These are phyloP conservation scores for Gasterosteus aculeatus DNA, from an alignment of 2,113 vertebrate genomes.

Conservation along the genomic window DNA sequence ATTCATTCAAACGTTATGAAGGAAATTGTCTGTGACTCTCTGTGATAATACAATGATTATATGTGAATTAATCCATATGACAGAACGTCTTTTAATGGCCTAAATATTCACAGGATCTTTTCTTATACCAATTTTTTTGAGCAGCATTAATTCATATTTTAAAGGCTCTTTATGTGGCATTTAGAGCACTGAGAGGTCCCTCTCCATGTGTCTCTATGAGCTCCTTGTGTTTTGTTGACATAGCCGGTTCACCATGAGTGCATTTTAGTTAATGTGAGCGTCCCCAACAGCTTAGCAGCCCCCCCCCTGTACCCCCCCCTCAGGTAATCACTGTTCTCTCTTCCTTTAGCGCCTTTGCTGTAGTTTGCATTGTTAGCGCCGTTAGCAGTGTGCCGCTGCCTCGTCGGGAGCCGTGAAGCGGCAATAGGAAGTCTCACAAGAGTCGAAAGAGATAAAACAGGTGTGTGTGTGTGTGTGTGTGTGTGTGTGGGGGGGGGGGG, in stretches of 20 bases:
- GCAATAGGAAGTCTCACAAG: not conserved
- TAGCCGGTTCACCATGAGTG: not conserved
- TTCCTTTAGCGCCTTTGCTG: not conserved
- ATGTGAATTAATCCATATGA: not conserved
- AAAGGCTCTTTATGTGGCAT: not conserved
- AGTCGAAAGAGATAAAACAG: not conserved
- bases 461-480: not conserved
- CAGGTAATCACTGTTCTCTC: not conserved
- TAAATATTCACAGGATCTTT: not conserved
- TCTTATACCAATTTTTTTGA: not conserved
- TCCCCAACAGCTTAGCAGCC: not conserved
- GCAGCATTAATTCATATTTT: not conserved
- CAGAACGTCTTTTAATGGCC: not conserved
- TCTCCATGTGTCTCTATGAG: not conserved
- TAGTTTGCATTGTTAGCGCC: not conserved
- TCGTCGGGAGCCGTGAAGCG: not conserved
- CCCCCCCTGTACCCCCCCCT: not conserved
- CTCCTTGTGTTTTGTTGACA: not conserved
- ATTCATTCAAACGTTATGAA: no score
- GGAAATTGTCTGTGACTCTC: not conserved
- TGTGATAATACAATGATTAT: not conserved
- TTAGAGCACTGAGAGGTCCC: not conserved
- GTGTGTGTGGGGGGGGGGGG: no score
- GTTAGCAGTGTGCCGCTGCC: not conserved
- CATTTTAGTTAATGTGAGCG: not conserved